phyloP scores from a whole-genome alignment of 2,888 invertebrate genomes.

The Dolichomitus sp. region DNA sequence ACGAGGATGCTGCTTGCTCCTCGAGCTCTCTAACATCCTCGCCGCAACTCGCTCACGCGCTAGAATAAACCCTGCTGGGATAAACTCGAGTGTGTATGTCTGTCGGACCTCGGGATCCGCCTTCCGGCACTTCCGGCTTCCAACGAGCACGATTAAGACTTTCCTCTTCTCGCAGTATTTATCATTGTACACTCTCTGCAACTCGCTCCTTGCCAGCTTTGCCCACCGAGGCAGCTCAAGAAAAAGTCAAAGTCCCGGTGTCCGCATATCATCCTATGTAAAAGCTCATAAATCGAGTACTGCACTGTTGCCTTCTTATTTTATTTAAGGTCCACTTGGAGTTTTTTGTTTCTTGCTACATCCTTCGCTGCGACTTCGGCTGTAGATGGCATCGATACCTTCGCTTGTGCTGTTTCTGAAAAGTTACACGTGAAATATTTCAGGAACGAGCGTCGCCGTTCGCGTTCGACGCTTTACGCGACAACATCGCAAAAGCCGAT shows the following conservation, averaged over 20 bases:
- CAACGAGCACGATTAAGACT: slow-evolving; percentile 52
- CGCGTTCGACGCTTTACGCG: slow-evolving; percentile 36
- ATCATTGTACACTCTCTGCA: slow-evolving; percentile 38
- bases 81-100: slow-evolving; percentile 64
- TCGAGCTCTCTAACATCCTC: slow-evolving; percentile 44
- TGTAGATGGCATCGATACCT: neutral
- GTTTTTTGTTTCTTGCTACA: neutral
- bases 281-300: neutral
- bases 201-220: slow-evolving; percentile 10
- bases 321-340: neutral
- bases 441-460: slow-evolving; percentile 14
- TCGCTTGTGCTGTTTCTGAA: neutral
- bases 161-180: slow-evolving; percentile 43
- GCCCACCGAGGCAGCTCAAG: neutral
- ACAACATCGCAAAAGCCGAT: slow-evolving; percentile 57
- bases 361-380: neutral
- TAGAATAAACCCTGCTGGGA: slow-evolving; percentile 48
- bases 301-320: neutral
- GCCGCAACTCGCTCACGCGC: slow-evolving; percentile 52
- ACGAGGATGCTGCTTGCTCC: slow-evolving; percentile 42
- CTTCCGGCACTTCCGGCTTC: slow-evolving; percentile 53
- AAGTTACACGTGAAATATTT: slow-evolving; percentile 31
- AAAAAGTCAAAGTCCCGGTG: neutral
- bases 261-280: neutral
- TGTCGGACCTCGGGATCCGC: slow-evolving; percentile 47